These are phyloP conservation scores for Hippasteria phrygiana DNA, from an alignment of 53 echinoderm and acorn worm genomes.

Conservation along the genomic window DNA sequence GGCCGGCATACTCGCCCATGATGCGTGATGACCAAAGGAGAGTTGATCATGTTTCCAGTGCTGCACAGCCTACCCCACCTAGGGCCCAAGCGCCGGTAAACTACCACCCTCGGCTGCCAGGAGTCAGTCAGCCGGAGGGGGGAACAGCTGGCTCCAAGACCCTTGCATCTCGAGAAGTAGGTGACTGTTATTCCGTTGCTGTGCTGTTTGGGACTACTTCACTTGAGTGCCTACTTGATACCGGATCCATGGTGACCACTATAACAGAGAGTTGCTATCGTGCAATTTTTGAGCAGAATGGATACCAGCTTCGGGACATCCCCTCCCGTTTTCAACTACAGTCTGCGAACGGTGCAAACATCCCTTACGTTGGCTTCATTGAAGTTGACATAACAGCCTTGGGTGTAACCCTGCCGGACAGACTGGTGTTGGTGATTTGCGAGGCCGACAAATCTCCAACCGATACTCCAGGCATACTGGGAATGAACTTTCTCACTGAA, in stretches of 20 bases:
- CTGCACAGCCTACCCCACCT: not conserved
- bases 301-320: not conserved
- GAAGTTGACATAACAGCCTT: constrained; percentile 4
- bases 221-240: constrained; percentile 6
- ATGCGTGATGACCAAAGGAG: too few species aligned
- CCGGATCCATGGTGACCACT: constrained; percentile 30
- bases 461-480: constrained; percentile 5
- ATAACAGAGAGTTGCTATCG: not conserved
- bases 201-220: not conserved
- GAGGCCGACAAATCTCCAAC: not conserved
- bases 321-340: not conserved
- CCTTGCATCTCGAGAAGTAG: not conserved
- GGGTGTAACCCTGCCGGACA: not conserved
- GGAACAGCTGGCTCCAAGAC: not conserved
- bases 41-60: too few species aligned
- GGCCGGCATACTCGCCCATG: too few species aligned
- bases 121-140: constrained; percentile 46
- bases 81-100: not conserved
- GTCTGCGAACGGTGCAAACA: constrained; percentile 2
- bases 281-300: not conserved
- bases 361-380: constrained; percentile 15
- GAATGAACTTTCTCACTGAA: constrained; percentile 9
- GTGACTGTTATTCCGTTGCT: not conserved
- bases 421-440: constrained; percentile 4
- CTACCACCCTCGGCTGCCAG: constrained; percentile 30